phyloP scores from a whole-genome alignment of 2,797 vertebrate species.

The Heteromormyrus szaboi region DNA sequence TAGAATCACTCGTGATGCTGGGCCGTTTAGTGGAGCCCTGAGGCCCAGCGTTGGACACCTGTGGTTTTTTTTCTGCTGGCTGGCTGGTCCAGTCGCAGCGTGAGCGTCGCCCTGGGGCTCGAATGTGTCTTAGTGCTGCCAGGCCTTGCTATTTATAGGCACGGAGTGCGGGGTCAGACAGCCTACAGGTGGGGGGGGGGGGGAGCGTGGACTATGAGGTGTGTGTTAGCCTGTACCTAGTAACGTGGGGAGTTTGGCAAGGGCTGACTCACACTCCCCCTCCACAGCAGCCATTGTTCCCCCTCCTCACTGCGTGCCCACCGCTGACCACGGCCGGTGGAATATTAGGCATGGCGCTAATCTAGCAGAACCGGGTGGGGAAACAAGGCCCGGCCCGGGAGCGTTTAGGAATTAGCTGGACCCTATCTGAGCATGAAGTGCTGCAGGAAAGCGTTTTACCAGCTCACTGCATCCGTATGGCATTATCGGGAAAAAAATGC shows the following conservation, averaged over 20 bases:
- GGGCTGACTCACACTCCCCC: background rate
- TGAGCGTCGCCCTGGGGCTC: background rate
- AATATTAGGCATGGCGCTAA: conserved; percentile 42
- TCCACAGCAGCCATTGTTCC: background rate
- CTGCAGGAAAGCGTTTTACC: conserved; percentile 66
- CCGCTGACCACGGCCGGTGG: conserved; percentile 58
- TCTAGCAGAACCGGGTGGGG: conserved; percentile 57
- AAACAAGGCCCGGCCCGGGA: conserved; percentile 60
- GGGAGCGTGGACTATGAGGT: background rate
- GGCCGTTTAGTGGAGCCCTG: background rate
- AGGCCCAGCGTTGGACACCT: background rate
- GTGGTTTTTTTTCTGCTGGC: background rate
- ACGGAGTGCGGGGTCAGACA: conserved; percentile 17
- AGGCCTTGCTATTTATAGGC: background rate
- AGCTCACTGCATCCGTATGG: conserved; percentile 64
- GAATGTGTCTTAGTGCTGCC: background rate
- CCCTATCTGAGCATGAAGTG: conserved; percentile 58
- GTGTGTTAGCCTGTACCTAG: background rate
- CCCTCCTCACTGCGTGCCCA: conserved; percentile 51
- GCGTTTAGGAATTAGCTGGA: conserved; percentile 64
- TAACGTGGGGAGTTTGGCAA: background rate
- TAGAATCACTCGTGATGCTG: background rate
- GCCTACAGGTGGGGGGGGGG: background rate
- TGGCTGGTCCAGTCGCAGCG: background rate
- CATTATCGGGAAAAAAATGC: conserved; percentile 62